Evolutionary conservation across 2,888 invertebrate genomes (phyloP).

Genomic region (Caenorhabditis macrosperma): DNA sequence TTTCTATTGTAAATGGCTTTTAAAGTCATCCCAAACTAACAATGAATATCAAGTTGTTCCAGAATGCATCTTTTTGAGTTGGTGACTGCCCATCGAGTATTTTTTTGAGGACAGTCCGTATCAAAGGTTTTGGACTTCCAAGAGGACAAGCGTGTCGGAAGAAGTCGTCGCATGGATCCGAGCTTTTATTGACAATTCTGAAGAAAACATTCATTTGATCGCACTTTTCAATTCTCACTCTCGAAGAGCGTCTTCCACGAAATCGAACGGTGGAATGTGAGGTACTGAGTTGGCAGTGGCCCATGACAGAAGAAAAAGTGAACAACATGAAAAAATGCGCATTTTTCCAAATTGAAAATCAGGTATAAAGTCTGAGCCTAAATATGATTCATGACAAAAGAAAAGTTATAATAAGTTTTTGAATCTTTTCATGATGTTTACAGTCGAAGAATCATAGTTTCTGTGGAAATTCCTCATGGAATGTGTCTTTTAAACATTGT

Average conservation of each 20-base stretch:
- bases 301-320: background rate
- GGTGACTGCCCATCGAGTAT: background rate
- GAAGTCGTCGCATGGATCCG: constrained; percentile 25
- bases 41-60: background rate
- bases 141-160: constrained; percentile 17
- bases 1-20: no score
- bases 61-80: background rate
- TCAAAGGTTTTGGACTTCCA: background rate
- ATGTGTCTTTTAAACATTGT: no score
- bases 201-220: background rate
- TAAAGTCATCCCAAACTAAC: background rate
- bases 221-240: background rate
- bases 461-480: no score
- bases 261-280: background rate
- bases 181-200: background rate
- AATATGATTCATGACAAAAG: no score
- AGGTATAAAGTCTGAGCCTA: no score
- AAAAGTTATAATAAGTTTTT: no score
- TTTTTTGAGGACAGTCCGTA: background rate
- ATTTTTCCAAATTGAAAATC: no score
- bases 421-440: no score
- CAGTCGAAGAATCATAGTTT: no score
- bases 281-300: no score
- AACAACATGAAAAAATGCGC: background rate
- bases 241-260: background rate